Percentiles rank a stretch among this genome's conserved stretches.
Evolutionary conservation across 2,888 invertebrate genomes (phyloP).

Genomic region (Flexamia atlantica): DNA sequence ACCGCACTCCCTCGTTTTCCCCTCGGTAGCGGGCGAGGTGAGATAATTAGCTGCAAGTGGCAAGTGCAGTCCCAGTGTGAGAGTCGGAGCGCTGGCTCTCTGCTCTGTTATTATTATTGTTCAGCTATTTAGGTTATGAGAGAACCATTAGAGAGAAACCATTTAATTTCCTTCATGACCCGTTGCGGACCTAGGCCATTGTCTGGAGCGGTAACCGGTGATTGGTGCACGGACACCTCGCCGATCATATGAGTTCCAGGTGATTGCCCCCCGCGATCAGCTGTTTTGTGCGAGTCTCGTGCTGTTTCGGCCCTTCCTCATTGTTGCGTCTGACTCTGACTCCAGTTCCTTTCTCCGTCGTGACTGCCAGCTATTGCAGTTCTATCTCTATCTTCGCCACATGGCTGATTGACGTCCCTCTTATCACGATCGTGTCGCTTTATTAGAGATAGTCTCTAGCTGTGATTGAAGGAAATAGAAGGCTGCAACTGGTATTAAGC

Average conservation of each 20-base stretch:
- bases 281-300: neutral
- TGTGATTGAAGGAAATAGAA: neutral
- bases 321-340: neutral
- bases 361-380: conserved; percentile 6
- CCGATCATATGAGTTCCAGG: conserved; percentile 20
- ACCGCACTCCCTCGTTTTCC: neutral
- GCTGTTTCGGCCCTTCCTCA: neutral
- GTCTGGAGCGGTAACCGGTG: neutral
- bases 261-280: conserved; percentile 5
- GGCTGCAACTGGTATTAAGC: neutral
- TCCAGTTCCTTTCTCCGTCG: conserved; percentile 12
- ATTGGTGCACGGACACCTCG: neutral
- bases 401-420: conserved; percentile 16
- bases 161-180: conserved; percentile 40
- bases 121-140: conserved; percentile 32
- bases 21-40: neutral
- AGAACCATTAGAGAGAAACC: conserved; percentile 48
- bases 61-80: neutral
- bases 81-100: neutral
- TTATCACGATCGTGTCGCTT: neutral
- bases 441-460: neutral
- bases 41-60: neutral
- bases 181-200: conserved; percentile 24
- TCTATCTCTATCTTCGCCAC: conserved; percentile 1
- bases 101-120: conserved; percentile 30